phyloP scores from a whole-genome alignment of 2,888 invertebrate genomes.

The Alloplasta piceator region DNA sequence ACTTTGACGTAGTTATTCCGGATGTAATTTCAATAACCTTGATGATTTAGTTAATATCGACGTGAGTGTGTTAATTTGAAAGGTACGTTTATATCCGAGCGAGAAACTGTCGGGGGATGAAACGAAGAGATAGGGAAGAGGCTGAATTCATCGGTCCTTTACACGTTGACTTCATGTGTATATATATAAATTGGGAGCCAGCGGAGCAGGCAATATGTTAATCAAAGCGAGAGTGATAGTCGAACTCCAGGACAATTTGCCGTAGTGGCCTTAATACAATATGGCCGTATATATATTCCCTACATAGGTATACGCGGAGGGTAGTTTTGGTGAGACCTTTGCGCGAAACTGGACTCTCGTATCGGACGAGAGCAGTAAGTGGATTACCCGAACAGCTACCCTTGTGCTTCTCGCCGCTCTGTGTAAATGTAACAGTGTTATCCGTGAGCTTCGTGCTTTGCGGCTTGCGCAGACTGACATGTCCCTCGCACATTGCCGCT shows the following conservation, averaged over 20 bases:
- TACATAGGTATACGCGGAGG: constrained; percentile 42
- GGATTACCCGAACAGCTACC: constrained; percentile 70
- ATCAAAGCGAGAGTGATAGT: constrained; percentile 75
- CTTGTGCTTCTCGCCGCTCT: not conserved
- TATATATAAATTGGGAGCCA: not conserved
- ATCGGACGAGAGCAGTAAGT: constrained; percentile 71
- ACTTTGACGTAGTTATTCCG: constrained; percentile 42
- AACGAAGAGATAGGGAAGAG: constrained; percentile 30
- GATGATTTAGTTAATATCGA: constrained; percentile 30
- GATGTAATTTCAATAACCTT: constrained; percentile 39
- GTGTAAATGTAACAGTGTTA: constrained; percentile 3
- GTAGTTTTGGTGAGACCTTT: constrained; percentile 62
- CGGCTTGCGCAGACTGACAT: not conserved
- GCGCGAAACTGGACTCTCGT: constrained; percentile 38
- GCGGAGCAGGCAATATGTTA: constrained; percentile 74
- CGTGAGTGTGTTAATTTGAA: constrained; percentile 26
- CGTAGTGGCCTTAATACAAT: constrained; percentile 69
- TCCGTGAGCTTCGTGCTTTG: constrained; percentile 38
- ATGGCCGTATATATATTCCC: constrained; percentile 64
- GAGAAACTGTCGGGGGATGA: constrained; percentile 32
- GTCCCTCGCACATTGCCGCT: too few relatives aligned
- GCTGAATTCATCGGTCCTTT: constrained; percentile 47
- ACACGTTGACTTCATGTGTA: constrained; percentile 13
- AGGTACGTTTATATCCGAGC: not conserved
- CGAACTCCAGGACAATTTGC: constrained; percentile 71